Conservation (phyloP, 2,888 invertebrate species). For the Drosophila melanocephala region DNA sequence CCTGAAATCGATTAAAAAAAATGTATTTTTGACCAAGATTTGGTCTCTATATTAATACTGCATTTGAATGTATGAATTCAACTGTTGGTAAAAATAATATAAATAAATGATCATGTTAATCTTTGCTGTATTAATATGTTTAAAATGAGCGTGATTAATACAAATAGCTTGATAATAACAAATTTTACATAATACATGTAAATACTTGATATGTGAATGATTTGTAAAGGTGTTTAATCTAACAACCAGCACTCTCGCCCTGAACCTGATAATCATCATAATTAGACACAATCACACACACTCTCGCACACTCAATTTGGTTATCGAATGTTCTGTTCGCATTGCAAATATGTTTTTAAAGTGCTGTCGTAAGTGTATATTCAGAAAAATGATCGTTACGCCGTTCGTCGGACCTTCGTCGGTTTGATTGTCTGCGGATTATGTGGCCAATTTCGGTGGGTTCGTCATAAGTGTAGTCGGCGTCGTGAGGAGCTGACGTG, state of each 20-base stretch:
- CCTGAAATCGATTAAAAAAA: rapidly evolving
- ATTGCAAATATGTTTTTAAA: conserved; percentile 13
- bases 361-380: conserved; percentile 13
- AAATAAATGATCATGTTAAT: not conserved
- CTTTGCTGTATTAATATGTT: not conserved
- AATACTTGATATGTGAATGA: conserved; percentile 11
- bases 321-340: conserved; percentile 33
- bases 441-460: conserved; percentile 2
- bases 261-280: conserved; percentile 31
- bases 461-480: conserved; percentile 38
- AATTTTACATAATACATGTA: not conserved
- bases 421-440: conserved; percentile 4
- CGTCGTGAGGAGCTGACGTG: conserved; percentile 62
- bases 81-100: no score
- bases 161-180: not conserved
- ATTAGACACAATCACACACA: conserved; percentile 1
- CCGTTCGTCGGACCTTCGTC: conserved; percentile 1
- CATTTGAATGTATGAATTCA: not conserved
- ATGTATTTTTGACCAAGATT: not conserved
- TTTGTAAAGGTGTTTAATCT: not conserved
- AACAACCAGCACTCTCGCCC: not conserved
- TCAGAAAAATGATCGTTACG: not conserved
- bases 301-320: conserved; percentile 8
- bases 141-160: not conserved
- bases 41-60: not conserved